phyloP scores from a whole-genome alignment of 2,888 invertebrate species.

The Thumatha senex region DNA sequence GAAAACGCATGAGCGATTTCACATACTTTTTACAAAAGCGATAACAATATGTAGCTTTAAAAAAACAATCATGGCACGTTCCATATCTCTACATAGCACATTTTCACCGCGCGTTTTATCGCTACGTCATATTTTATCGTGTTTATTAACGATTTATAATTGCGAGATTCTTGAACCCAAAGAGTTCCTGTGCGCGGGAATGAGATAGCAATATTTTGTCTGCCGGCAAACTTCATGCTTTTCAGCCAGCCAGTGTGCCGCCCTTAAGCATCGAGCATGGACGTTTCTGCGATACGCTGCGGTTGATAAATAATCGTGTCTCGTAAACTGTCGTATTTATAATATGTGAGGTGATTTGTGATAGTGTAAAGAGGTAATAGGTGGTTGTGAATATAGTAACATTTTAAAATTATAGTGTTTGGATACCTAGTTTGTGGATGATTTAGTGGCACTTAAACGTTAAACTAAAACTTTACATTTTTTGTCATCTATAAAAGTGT shows the following conservation, averaged over 20 bases:
- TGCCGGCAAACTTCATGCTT: conserved; percentile 39
- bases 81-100: conserved; percentile 14
- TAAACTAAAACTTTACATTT: conserved; percentile 15
- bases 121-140: conserved; percentile 28
- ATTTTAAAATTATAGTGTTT: conserved; percentile 20
- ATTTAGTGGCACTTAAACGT: conserved; percentile 12
- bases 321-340: conserved; percentile 43
- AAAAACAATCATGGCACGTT: background rate
- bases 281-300: conserved; percentile 32
- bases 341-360: conserved; percentile 26
- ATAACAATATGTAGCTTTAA: background rate
- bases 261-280: conserved; percentile 28
- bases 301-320: conserved; percentile 19
- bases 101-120: conserved; percentile 27
- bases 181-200: conserved; percentile 35
- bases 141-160: conserved; percentile 57
- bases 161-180: conserved; percentile 47
- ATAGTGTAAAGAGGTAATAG: conserved; percentile 29
- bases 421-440: conserved; percentile 14
- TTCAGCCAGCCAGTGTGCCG: conserved; percentile 44
- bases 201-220: conserved; percentile 27
- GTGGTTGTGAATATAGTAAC: conserved; percentile 46
- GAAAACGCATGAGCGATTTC: background rate
- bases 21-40: background rate
- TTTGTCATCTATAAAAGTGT: too few relatives aligned